Evolutionary conservation across 2,113 vertebrate genomes (phyloP), one percentile per base, ranked within the genome.

Genomic region (Connochaetes taurinus): DNA sequence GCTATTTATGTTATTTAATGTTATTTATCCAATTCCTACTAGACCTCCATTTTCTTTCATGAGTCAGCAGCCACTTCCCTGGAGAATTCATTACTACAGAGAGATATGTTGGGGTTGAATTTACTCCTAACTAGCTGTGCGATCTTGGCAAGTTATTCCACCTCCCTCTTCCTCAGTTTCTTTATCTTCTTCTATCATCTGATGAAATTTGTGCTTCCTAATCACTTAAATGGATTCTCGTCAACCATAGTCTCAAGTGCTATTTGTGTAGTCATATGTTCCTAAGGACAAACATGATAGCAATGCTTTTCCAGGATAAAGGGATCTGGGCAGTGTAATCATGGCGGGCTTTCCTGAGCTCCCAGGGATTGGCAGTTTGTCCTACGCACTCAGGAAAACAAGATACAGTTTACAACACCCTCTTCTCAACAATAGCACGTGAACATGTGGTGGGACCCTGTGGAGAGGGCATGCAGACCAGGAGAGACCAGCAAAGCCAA

Each of bases 371-470:
- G 87, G 19, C 13, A 19, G 2, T 43, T 40, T 91, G 88, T 45
- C 27, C 76, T 27, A 87, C 84, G 25, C 19, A 53, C 13, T 31
- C 33, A 88, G 45, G 58, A 76, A 21, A 57, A 88, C 23, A 16
- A 25, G 15, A 10, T n/a, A 14, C 12, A 40, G 13, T 81, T 6
- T 74, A 36, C 9, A 64, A 6, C 15, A 36, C n/a, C 13, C 0
- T 91, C 27, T 92, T 95, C 84, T 87, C 53, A 53, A 6, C 40
- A 47, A 25, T 25, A 87, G 2, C 19, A 3, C 1, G 0, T 0
- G 2, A 90, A 3, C 15, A 7, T 8, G 4, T 0, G 3, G 16
- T 36, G 29, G 55, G 55, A n/a, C 9, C 55, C 52, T 2, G 31
- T 12, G 19, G 50, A 16, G 10, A 83, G 23, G 52, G 45, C 13